Evolutionary conservation across 2,888 invertebrate genomes (phyloP), one percentile per base, ranked within the genome.

Genomic region (Scrobipalpa costella): DNA sequence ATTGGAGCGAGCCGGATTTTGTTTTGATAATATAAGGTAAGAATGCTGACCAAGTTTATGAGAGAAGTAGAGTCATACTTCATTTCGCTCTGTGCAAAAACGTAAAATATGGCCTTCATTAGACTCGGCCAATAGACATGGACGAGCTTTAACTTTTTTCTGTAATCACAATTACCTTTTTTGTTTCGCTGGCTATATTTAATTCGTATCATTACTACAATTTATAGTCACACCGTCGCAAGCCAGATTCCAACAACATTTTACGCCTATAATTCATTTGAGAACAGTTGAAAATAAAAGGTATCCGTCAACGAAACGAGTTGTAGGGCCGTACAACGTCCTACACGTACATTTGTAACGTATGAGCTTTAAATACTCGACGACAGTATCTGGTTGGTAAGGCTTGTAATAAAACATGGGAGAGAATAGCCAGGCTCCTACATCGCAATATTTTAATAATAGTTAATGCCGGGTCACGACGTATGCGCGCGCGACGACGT

Each of bases 371-470:
- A 88, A 88, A 88, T 85, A 81, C 80, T 77, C 84, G 88, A 88
- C 81, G 88, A 90, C 90, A 90, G 86, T 86, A 88, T 88, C 85
- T 82, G 80, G 81, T 79, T 77, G 76, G 79, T 78, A 75, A 75
- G 75, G 76, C 79, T 77, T 72, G 83, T 84, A 88, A 90, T 90
- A 90, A 88, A 90, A 88, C 86, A 88, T 85, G 81, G 77, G 73
- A 86, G 88, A 89, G 88, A 88, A 89, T 87, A 84, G 86, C 85
- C 73, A 84, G 79, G 85, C 84, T 84, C 74, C 83, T 85, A 88
- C 86, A 83, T 80, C 82, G 88, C 83, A 85, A 90, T 90, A 90
- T 90, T 89, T 90, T 90, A 90, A 89, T 90, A 90, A 88, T 90
- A 84, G 86, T 90, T 90, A 89, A 90, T 90, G 87, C 86, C 78